Evolutionary conservation across 2,113 vertebrate species (phyloP), one percentile per base, ranked within the genome.

Genomic region (Steatornis caripensis): DNA sequence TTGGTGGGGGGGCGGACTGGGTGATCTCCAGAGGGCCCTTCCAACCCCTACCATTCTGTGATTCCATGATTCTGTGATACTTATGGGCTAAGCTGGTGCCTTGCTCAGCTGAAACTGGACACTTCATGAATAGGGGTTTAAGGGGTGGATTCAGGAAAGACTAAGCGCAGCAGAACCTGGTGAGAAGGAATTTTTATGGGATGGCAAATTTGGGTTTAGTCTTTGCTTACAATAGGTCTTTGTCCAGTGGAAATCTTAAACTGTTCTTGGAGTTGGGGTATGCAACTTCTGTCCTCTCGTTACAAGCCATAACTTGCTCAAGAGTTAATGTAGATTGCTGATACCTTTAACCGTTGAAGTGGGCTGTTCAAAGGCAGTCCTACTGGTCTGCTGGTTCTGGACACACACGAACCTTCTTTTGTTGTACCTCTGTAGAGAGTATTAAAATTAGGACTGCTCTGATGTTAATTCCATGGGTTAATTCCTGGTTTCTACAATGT

Each of bases 351-450:
- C 39, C 2, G 2, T 37, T 77, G 29, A 53, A 75, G 12, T 27
- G 41, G 18, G 26, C 16, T 94, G 5, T 55, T 87, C 5, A 4
- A 64, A 60, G 58, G 24, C 17, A 53, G 9, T 77, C 37, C 18
- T 74, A 2, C 32, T 77, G 48, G 10, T 77, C 24, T 74, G 11
- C 37, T 86, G 37, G 9, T 41, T 84, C 36, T 72, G 60, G 20
- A 88, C 58, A 36, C 39, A 21, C 14, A 34, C 6, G 11, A 36
- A 46, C 55, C 13, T 65, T 23, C 15, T 69, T 75, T 12, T 54
- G 0, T 36, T 60, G 10, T 64, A 34, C 11, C 3, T 64, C n/a
- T 75, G 3, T 30, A 46, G 5, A n/a, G 3, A 57, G 41, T 0
- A 53, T 49, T 80, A 55, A 36, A 83, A 32, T 9, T 2, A 55